phyloP scores from a whole-genome alignment of 2,888 invertebrate species.

The Nomada fucata region DNA sequence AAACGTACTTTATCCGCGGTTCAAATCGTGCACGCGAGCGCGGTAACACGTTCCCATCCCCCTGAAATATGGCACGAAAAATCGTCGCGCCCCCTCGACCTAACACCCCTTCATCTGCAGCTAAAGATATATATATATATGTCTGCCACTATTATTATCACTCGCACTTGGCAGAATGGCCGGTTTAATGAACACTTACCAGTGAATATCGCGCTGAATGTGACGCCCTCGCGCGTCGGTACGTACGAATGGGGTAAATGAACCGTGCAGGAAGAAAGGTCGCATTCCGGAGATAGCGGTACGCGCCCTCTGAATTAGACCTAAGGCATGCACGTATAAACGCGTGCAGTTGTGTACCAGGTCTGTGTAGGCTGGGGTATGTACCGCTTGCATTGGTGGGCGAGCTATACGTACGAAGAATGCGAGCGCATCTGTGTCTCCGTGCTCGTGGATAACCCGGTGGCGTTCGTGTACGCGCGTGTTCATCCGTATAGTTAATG shows the following conservation, averaged over 20 bases:
- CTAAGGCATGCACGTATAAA: constrained; percentile 63
- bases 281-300: constrained; percentile 67
- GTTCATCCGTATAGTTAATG: constrained; percentile 26
- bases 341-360: constrained; percentile 34
- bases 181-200: constrained; percentile 71
- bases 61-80: neutral
- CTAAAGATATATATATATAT: constrained; percentile 16
- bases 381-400: neutral
- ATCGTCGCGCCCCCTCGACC: constrained; percentile 1
- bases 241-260: constrained; percentile 64
- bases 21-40: neutral
- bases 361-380: neutral
- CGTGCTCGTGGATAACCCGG: neutral
- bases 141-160: constrained; percentile 53
- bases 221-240: constrained; percentile 64
- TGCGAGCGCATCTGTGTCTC: constrained; percentile 1
- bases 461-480: neutral
- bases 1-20: constrained; percentile 10
- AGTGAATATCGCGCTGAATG: constrained; percentile 65
- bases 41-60: neutral
- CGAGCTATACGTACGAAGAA: constrained; percentile 1
- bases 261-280: constrained; percentile 70
- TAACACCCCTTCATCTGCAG: neutral
- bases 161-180: constrained; percentile 45
- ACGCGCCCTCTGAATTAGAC: constrained; percentile 69